Percentiles rank a stretch among this genome's conserved stretches.
Evolutionary conservation across 2,888 invertebrate genomes (phyloP).

Genomic region (Drosophila limbata): DNA sequence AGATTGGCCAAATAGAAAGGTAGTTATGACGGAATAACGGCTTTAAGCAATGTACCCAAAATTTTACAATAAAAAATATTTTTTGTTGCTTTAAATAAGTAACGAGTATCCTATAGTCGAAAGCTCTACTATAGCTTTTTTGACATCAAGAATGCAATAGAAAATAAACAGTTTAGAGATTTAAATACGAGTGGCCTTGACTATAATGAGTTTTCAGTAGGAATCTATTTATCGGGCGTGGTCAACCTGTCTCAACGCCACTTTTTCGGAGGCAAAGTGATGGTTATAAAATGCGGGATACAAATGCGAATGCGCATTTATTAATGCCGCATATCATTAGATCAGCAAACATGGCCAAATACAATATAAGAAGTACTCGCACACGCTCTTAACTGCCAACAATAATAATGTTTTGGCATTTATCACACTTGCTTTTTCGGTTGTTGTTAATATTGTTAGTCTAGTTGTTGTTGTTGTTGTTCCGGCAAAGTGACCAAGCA

Average conservation of each 20-base stretch:
- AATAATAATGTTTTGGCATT: slow-evolving; percentile 73
- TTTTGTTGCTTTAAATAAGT: too few species aligned
- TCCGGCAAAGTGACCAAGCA: slow-evolving; percentile 69
- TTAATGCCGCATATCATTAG: slow-evolving; percentile 75
- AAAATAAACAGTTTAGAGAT: not conserved
- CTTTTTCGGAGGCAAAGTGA: slow-evolving; percentile 16
- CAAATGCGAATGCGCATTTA: slow-evolving; percentile 69
- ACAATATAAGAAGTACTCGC: slow-evolving; percentile 45
- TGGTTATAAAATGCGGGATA: slow-evolving; percentile 40
- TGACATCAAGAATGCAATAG: not conserved
- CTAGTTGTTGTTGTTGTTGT: slow-evolving; percentile 18
- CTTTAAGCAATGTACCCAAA: too few species aligned
- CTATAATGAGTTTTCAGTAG: too few species aligned
- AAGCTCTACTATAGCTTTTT: not conserved
- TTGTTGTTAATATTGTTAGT: slow-evolving; percentile 11
- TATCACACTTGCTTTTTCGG: slow-evolving; percentile 64
- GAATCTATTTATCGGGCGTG: not conserved
- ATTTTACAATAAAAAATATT: too few species aligned
- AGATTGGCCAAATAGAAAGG: too few species aligned
- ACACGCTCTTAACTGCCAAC: slow-evolving; percentile 50
- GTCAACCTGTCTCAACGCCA: not conserved
- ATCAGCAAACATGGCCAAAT: slow-evolving; percentile 45
- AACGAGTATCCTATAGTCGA: too few species aligned
- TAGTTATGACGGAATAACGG: too few species aligned
- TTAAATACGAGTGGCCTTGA: not conserved